phyloP scores from a whole-genome alignment of 2,113 vertebrate species.

The Rostratula benghalensis region DNA sequence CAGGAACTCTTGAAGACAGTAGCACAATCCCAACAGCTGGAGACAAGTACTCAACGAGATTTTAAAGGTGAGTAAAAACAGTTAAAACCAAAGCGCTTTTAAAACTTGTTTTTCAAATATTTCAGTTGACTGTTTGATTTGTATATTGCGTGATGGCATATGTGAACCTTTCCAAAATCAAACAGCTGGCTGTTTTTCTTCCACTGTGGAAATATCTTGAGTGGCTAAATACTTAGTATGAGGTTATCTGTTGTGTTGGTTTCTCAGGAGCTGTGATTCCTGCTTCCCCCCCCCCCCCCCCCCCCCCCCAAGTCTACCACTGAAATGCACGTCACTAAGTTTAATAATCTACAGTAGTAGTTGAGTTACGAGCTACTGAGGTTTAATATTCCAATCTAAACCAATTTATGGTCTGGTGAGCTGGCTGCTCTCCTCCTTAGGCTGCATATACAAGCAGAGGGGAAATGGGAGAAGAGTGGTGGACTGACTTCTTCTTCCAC shows the following conservation, averaged over 20 bases:
- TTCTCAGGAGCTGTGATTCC: background rate
- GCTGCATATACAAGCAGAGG: background rate
- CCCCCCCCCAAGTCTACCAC: background rate
- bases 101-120: background rate
- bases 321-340: background rate
- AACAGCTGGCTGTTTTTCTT: background rate
- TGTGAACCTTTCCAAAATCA: background rate
- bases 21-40: conserved; percentile 96
- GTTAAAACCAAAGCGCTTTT: background rate
- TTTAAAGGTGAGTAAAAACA: conserved; percentile 87
- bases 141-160: background rate
- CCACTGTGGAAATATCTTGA: background rate
- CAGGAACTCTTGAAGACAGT: conserved; percentile 97
- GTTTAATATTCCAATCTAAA: background rate
- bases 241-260: background rate
- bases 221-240: background rate
- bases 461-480: background rate
- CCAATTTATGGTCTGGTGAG: background rate
- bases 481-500: background rate
- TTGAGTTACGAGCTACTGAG: background rate
- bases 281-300: too few species aligned
- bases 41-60: conserved; percentile 92
- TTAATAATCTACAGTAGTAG: background rate
- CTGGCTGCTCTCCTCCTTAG: background rate
- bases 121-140: background rate